Evolutionary conservation across 2,113 vertebrate species (phyloP), one percentile per base, ranked within the genome.

Genomic region (Ptychochromis oligacanthus): DNA sequence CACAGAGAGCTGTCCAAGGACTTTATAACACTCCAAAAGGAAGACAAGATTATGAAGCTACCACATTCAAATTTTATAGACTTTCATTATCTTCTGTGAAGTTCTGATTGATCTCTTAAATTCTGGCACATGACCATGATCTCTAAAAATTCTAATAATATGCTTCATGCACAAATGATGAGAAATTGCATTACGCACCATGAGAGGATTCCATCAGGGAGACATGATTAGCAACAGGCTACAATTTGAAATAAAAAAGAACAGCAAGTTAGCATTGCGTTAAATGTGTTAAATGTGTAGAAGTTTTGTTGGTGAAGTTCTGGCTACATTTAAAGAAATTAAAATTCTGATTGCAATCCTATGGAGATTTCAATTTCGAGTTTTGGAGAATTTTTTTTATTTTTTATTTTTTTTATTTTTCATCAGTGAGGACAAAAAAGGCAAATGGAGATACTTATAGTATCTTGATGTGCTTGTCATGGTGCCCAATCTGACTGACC

Each of bases 91-190:
- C 74, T 82, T 55, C 52, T 85, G 43, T 77, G 6, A 17, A 28
- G 52, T 54, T 54, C 54, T 52, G 26, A 61, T 31, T 74, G n/a
- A 87, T 79, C 22, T 62, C 22, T 36, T 6, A 55, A 64, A 74
- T 72, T 10, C 20, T 28, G 0, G 67, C 24, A 54, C 46, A 54
- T 54, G 67, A 54, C 26, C 28, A 57, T 28, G n/a, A 38, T 38
- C 59, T 82, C 38, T 62, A 58, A 87, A 82, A 76, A 64, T 77
- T 26, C 4, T 49, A 38, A 77, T 62, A 76, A 79, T 82, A 38
- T 75, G 56, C 15, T 89, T 74, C 70, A 64, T 31, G 77, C 28
- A 65, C 57, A 81, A 67, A 81, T 46, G 58, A 7, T 79, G 49
- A 34, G 49, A n/a, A 72, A 75, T 74, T 80, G 58, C 70, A 11